Conservation (phyloP, 2,113 vertebrate species). For the Ginglymostoma cirratum region DNA sequence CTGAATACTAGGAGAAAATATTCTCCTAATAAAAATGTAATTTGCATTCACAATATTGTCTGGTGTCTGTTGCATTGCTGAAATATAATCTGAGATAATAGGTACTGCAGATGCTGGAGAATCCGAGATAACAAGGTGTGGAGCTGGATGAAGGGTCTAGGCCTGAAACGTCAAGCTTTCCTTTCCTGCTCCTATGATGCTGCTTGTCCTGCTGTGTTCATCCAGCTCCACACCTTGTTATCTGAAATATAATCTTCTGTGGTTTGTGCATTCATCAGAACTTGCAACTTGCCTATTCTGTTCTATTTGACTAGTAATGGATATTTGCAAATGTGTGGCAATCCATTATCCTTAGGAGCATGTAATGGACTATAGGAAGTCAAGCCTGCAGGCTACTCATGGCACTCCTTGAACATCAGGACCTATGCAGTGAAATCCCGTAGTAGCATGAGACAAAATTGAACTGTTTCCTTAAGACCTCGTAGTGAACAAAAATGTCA, state of each 20-base stretch:
- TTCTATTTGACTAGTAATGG: background rate
- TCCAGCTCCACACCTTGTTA: too few relatives aligned
- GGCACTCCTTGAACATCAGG: background rate
- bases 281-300: background rate
- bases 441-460: background rate
- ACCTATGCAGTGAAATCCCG: background rate
- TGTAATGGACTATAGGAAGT: background rate
- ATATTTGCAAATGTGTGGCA: background rate
- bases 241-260: background rate
- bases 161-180: too few relatives aligned
- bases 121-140: too few relatives aligned
- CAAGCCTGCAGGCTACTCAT: background rate
- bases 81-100: background rate
- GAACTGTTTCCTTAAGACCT: background rate
- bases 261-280: background rate
- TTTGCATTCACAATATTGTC: background rate
- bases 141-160: too few relatives aligned
- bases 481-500: background rate
- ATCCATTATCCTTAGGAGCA: background rate
- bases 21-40: background rate
- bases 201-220: too few relatives aligned
- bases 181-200: too few relatives aligned
- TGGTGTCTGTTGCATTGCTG: background rate
- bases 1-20: background rate
- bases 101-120: too few relatives aligned